Conservation (phyloP, 2,113 vertebrate genomes). For the Psophia crepitans region DNA sequence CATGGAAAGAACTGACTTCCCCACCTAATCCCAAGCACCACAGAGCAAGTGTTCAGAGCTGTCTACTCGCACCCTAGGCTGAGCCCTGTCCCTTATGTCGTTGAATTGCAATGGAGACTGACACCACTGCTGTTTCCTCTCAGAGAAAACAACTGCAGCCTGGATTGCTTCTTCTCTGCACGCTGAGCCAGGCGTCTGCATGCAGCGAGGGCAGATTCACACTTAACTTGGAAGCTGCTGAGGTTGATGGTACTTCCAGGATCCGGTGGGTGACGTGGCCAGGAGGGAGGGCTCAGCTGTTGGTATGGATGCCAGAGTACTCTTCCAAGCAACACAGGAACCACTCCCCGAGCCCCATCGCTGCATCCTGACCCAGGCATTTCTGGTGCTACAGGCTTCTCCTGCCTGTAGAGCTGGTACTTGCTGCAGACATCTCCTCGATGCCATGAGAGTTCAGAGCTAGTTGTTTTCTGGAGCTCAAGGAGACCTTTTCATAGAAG, state of each 20-base stretch:
- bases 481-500: neutral
- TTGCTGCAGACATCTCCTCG: neutral
- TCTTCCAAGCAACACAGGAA: neutral
- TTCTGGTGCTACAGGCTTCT: neutral
- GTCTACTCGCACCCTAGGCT: fast-evolving
- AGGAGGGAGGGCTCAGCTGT: neutral
- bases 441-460: neutral
- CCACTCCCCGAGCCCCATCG: fast-evolving
- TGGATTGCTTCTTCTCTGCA: neutral
- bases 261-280: neutral
- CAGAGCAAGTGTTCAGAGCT: neutral
- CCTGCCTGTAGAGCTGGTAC: neutral
- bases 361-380: neutral
- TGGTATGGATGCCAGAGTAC: fast-evolving
- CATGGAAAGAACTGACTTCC: neutral
- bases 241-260: neutral
- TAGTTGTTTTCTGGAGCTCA: neutral
- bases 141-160: neutral
- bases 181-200: fast-evolving
- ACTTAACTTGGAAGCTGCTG: neutral
- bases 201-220: neutral
- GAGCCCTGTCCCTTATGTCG: neutral
- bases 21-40: neutral
- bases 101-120: neutral
- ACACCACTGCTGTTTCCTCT: neutral